These are phyloP conservation scores for Neotoxoptera formosana DNA, from an alignment of 1,140 invertebrate genomes.

Conservation along the genomic window DNA sequence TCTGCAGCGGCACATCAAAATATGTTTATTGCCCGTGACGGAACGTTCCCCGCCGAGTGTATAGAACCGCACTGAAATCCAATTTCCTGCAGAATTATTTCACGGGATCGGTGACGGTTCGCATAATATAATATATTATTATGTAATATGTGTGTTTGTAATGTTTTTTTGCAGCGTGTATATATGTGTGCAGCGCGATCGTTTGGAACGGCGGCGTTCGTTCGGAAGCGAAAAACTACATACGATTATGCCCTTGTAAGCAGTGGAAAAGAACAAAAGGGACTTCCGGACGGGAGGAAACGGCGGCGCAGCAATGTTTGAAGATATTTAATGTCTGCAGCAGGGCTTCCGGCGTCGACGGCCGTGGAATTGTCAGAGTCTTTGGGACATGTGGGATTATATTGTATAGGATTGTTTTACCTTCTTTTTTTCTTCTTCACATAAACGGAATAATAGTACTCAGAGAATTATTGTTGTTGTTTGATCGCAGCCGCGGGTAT, in stretches of 20 bases:
- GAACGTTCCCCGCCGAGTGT: neutral
- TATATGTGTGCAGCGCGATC: neutral
- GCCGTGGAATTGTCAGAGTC: neutral
- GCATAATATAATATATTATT: neutral
- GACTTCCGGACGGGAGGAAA: neutral
- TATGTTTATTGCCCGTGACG: neutral
- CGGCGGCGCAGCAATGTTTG: neutral
- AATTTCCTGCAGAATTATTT: conserved; percentile 10
- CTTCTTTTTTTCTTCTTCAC: neutral
- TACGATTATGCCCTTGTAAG: neutral
- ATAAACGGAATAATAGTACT: neutral
- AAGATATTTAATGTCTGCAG: neutral
- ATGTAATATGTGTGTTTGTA: neutral
- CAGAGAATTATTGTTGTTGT: neutral
- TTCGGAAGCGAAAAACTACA: neutral
- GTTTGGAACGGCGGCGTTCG: neutral
- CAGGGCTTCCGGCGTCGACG: neutral
- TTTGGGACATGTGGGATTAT: neutral
- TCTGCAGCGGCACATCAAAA: neutral
- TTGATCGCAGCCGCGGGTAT: neutral
- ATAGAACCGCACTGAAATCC: neutral
- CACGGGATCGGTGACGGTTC: neutral
- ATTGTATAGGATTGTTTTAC: neutral
- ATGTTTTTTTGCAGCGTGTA: neutral
- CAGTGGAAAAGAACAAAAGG: neutral